A percentile compares a stretch with the other conserved stretches of the same genome.
phyloP scores from a whole-genome alignment of 2,113 vertebrate genomes.

The Holacanthus passer region DNA sequence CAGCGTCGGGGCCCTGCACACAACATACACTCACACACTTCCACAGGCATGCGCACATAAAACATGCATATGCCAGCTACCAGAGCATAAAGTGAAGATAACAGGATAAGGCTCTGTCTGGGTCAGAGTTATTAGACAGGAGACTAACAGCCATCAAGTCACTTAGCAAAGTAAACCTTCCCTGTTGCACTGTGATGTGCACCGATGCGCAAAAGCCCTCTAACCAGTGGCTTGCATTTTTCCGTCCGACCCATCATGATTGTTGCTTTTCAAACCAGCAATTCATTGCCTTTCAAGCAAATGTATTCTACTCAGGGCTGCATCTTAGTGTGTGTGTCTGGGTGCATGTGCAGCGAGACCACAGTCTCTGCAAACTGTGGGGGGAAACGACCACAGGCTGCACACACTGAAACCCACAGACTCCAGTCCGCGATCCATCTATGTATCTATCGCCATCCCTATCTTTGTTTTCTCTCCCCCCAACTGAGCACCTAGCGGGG shows the following conservation, averaged over 20 bases:
- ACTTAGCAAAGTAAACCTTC: constrained; percentile 56
- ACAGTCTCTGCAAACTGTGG: constrained; percentile 73
- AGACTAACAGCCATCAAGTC: constrained; percentile 52
- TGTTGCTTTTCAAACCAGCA: constrained; percentile 54
- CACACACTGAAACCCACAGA: constrained; percentile 76
- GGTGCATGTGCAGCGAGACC: constrained; percentile 51
- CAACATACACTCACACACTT: constrained; percentile 18
- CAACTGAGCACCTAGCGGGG: constrained; percentile 43
- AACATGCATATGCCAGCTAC: constrained; percentile 16
- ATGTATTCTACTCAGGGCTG: constrained; percentile 34
- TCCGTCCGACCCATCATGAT: constrained; percentile 33
- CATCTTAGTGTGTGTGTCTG: constrained; percentile 42
- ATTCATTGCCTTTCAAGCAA: constrained; percentile 28
- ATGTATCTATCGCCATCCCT: constrained; percentile 46
- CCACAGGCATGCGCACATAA: constrained; percentile 5
- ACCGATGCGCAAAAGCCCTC: constrained; percentile 27
- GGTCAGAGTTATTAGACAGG: constrained; percentile 63
- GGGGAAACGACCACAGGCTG: constrained; percentile 72
- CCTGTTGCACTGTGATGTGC: constrained; percentile 27
- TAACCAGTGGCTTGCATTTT: constrained; percentile 36
- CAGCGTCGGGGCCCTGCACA: constrained; percentile 37
- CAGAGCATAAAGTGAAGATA: constrained; percentile 67
- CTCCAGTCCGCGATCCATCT: constrained; percentile 71
- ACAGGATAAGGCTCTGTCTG: constrained; percentile 63
- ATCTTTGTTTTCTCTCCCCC: constrained; percentile 51